phyloP scores from a whole-genome alignment of 2,113 vertebrate genomes.

The Elephas maximus region DNA sequence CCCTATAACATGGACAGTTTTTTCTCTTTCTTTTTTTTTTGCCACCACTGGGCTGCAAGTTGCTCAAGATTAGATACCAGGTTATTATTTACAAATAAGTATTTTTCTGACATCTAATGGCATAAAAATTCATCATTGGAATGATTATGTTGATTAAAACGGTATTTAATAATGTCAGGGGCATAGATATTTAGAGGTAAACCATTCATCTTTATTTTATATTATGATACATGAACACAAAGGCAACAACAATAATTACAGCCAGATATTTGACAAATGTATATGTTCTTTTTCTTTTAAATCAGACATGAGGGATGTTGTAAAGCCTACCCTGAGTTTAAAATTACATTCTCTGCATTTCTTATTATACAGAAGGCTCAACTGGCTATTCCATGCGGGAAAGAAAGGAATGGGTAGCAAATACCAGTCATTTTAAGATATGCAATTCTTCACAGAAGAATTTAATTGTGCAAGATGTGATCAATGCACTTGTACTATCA shows the following conservation, averaged over 20 bases:
- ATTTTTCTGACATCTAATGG: not conserved
- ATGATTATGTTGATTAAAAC: not conserved
- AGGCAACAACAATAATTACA: not conserved
- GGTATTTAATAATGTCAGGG: not conserved
- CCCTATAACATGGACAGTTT: not conserved
- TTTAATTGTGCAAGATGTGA: no score
- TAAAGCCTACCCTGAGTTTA: not conserved
- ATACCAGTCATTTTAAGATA: not conserved
- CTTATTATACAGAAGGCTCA: not conserved
- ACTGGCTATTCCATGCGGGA: not conserved
- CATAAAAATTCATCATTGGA: not conserved
- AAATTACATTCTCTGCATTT: not conserved
- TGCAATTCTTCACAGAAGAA: not conserved
- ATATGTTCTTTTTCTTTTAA: not conserved
- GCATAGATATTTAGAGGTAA: constrained; percentile 28
- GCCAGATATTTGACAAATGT: not conserved
- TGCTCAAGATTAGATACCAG: not conserved
- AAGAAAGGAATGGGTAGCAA: not conserved
- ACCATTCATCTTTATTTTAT: not conserved
- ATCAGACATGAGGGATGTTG: not conserved
- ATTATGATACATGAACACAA: not conserved
- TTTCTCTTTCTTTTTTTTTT: not conserved
- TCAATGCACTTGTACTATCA: not conserved
- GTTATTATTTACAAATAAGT: not conserved
- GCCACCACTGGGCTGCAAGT: not conserved